A percentile compares a stretch with the other conserved stretches of the same genome.
These are phyloP conservation scores for Phymanthus crucifer DNA, from an alignment of 92 coral and sea anemone genomes.

Conservation along the genomic window DNA sequence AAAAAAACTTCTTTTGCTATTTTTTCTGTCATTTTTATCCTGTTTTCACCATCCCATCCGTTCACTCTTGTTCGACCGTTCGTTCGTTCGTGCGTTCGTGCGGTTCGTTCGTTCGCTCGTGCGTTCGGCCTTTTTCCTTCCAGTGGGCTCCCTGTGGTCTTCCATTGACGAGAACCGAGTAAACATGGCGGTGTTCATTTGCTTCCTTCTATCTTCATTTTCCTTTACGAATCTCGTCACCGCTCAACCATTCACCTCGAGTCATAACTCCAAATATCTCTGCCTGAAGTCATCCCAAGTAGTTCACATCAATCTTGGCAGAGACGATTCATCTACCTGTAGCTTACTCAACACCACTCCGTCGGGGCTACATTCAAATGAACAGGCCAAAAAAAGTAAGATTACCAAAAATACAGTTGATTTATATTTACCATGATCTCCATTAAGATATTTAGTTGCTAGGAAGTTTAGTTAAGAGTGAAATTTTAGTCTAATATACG, in stretches of 20 bases:
- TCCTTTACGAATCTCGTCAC: neutral
- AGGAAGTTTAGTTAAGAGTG: neutral
- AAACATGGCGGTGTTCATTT: constrained; percentile 51
- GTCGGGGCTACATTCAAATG: neutral
- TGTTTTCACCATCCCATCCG: too few species aligned
- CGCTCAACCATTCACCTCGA: constrained; percentile 13
- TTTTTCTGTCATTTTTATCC: too few species aligned
- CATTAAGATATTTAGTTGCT: neutral
- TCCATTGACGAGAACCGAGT: too few species aligned
- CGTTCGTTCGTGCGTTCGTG: too few species aligned
- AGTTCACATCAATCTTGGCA: constrained; percentile 65
- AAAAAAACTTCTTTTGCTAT: too few species aligned
- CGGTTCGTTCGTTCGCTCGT: too few species aligned
- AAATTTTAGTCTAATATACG: too few species aligned
- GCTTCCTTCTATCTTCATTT: neutral
- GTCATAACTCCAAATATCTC: constrained; percentile 17
- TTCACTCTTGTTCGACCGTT: too few species aligned
- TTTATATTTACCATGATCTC: neutral
- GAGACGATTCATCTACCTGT: constrained; percentile 38
- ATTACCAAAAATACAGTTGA: neutral
- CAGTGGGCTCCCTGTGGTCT: too few species aligned
- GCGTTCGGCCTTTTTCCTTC: too few species aligned
- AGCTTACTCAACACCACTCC: constrained; percentile 61
- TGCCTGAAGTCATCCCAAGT: constrained; percentile 59
- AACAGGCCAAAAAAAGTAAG: constrained; percentile 33